These are phyloP conservation scores for Enteromius thamalakanensis DNA, from an alignment of 2,797 vertebrate species.

Conservation along the genomic window DNA sequence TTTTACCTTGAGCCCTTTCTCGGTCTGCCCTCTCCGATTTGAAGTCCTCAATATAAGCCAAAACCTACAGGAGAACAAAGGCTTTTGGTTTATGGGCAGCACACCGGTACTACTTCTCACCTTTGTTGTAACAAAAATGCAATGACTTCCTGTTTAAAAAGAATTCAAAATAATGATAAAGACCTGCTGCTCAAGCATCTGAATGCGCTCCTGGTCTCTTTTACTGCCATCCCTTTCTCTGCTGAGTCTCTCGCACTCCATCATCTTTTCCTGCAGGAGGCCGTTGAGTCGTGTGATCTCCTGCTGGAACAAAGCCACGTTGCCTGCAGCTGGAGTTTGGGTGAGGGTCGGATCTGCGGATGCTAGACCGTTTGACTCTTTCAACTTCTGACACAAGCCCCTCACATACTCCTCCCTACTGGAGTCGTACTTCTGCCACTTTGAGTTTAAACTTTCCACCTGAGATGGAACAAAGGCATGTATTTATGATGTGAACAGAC, in stretches of 20 bases:
- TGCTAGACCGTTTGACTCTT: conserved; percentile 66
- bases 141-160: conserved; percentile 4
- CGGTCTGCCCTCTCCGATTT: conserved; percentile 89
- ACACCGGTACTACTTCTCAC: not conserved
- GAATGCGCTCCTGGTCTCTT: conserved; percentile 79
- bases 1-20: conserved; percentile 88
- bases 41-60: conserved; percentile 92
- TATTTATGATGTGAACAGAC: not conserved
- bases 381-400: conserved; percentile 82
- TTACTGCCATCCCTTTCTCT: conserved; percentile 72
- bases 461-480: conserved; percentile 58
- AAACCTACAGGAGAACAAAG: conserved; percentile 74
- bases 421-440: conserved; percentile 93
- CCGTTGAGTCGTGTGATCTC: conserved; percentile 87
- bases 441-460: conserved; percentile 91
- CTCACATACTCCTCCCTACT: conserved; percentile 90
- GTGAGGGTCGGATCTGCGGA: conserved; percentile 3
- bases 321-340: conserved; percentile 49
- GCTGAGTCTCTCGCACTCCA: conserved; percentile 69
- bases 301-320: conserved; percentile 74
- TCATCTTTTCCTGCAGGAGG: conserved; percentile 85
- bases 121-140: not conserved
- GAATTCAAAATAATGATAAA: conserved; percentile 38
- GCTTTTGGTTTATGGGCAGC: not conserved
- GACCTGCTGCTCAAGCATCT: conserved; percentile 95